These are phyloP conservation scores for Anneissia japonica DNA, from an alignment of 35 echinoderm and acorn worm species.

Conservation along the genomic window DNA sequence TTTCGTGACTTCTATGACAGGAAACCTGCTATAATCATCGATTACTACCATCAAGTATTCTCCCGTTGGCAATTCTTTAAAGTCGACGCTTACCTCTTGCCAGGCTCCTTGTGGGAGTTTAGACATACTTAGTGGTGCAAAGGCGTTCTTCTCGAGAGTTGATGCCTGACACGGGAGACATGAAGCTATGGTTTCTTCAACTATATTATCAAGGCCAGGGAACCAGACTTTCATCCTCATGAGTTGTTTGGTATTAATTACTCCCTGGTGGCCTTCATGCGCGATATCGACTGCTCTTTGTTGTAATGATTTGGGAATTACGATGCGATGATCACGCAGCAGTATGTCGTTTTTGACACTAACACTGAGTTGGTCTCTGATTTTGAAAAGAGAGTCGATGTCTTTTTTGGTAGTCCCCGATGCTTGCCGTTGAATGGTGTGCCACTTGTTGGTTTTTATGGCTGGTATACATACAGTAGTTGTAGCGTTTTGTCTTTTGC, in stretches of 20 bases:
- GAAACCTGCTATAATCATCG: slow-evolving; percentile 45
- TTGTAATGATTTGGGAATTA: slow-evolving; percentile 21
- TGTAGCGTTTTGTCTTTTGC: slow-evolving; percentile 20
- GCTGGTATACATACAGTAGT: too few relatives aligned
- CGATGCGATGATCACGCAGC: too few relatives aligned
- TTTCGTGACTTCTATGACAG: slow-evolving; percentile 51
- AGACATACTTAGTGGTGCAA: slow-evolving; percentile 41
- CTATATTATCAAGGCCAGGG: slow-evolving; percentile 38
- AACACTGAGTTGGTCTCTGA: slow-evolving; percentile 45
- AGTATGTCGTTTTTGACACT: neutral
- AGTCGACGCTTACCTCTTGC: slow-evolving; percentile 62
- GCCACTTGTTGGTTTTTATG: slow-evolving; percentile 20
- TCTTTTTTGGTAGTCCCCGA: neutral
- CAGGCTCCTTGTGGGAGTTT: slow-evolving; percentile 20
- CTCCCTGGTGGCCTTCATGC: slow-evolving; percentile 66
- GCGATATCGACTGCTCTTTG: slow-evolving; percentile 46
- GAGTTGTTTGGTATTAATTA: slow-evolving; percentile 58
- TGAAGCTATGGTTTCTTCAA: slow-evolving; percentile 35
- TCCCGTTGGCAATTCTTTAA: slow-evolving; percentile 30
- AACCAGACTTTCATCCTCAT: slow-evolving; percentile 76
- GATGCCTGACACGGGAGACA: slow-evolving; percentile 57
- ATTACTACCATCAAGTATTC: slow-evolving; percentile 33
- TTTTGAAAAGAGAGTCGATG: neutral
- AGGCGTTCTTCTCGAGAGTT: neutral
- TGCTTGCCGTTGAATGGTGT: slow-evolving; percentile 11